A percentile compares a stretch with the other conserved stretches of the same genome.
Evolutionary conservation across 2,888 invertebrate genomes (phyloP).

Genomic region (Diaprepes abbreviatus): DNA sequence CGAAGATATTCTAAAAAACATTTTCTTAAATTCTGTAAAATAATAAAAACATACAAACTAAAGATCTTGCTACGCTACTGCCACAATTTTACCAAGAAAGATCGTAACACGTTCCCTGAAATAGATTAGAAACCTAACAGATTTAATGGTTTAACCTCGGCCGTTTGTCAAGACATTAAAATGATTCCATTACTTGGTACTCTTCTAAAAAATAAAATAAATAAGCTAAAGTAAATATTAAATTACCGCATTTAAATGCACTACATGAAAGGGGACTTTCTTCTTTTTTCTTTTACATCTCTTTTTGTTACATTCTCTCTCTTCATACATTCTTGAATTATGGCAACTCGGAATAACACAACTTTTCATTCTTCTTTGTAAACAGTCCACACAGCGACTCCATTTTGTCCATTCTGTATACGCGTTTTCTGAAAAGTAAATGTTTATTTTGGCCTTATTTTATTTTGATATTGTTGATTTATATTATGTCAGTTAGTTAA

Average conservation of each 20-base stretch:
- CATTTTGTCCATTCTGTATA: constrained; percentile 62
- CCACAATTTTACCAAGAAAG: background rate
- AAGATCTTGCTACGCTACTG: too few species aligned
- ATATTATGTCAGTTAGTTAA: too few species aligned
- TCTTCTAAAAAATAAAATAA: background rate
- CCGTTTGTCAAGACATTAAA: background rate
- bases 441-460: background rate
- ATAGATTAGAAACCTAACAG: background rate
- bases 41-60: too few species aligned
- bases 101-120: background rate
- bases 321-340: constrained; percentile 64
- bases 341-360: constrained; percentile 69
- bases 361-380: constrained; percentile 82
- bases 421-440: constrained; percentile 8
- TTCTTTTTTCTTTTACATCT: constrained; percentile 66
- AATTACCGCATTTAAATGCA: constrained; percentile 59
- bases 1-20: too few species aligned
- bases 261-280: constrained; percentile 61
- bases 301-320: constrained; percentile 63
- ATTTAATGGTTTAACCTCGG: background rate
- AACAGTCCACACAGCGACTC: constrained; percentile 65
- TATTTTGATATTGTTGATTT: too few species aligned
- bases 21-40: too few species aligned
- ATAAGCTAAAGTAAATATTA: background rate
- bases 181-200: background rate